These are phyloP conservation scores for Littorina saxatilis DNA, from an alignment of 1,140 invertebrate species.

Conservation along the genomic window DNA sequence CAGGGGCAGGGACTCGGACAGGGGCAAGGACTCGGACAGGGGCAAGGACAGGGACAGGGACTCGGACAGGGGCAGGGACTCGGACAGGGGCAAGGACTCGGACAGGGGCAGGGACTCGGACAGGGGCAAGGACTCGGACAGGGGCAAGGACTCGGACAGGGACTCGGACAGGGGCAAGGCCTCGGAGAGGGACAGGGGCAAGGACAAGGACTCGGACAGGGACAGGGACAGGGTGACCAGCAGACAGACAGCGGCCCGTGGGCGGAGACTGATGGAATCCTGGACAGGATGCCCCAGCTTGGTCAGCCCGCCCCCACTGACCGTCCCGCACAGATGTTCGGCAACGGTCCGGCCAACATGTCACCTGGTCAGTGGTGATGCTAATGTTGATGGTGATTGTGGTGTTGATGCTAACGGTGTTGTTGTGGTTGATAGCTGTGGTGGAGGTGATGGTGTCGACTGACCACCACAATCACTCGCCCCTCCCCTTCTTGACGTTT, in stretches of 20 bases:
- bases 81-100: too few species aligned
- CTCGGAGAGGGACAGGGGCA: background rate
- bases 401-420: too few species aligned
- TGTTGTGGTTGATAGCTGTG: background rate
- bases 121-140: too few species aligned
- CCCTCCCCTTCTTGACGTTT: background rate
- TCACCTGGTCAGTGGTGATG: background rate
- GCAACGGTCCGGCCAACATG: background rate
- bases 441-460: background rate
- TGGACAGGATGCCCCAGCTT: background rate
- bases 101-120: too few species aligned
- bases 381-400: too few species aligned
- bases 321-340: background rate
- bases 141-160: too few species aligned
- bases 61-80: too few species aligned
- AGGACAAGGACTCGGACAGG: too few species aligned
- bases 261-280: background rate
- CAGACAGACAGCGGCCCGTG: background rate
- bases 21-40: too few species aligned
- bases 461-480: background rate
- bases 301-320: background rate
- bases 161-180: too few species aligned
- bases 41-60: too few species aligned
- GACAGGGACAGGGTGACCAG: background rate
- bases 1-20: too few species aligned